Evolutionary conservation across 2,113 vertebrate genomes (phyloP), one percentile per base, ranked within the genome.

Genomic region (Pogona vitticeps): DNA sequence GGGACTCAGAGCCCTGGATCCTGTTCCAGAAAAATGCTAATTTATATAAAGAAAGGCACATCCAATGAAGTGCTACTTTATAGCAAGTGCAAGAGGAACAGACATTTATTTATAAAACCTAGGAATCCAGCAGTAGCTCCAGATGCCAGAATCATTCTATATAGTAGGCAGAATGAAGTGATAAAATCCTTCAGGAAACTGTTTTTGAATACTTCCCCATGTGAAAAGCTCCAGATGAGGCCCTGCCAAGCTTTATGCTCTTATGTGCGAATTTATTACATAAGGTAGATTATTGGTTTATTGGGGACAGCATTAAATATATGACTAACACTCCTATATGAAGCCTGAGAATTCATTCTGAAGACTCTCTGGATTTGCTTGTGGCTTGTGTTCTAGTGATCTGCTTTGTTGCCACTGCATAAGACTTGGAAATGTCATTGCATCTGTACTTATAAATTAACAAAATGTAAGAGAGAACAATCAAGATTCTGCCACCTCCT

Each of bases 61-160:
- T 91, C 90, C 90, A 92, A 94, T 93, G 92, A 87, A 93, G 91
- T 75, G n/a, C 46, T 94, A 88, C 93, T 90, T 94, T 93, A 92
- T 94, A 72, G 31, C 83, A 88, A 87, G 83, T 91, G 92, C 92
- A 93, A 92, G 65, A 94, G 89, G 87, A 91, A 95, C 72, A 73
- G 36, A 73, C 7, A 18, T 77, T 77, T 77, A 77, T 77, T 77
- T 77, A 36, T 59, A 59, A 42, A 78, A 58, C 5, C 31, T 58
- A 31, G 52, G 52, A n/a, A 31, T 78, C 7, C n/a, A 58, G 31
- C 56, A 56, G 31, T 15, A 13, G 52, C 12, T n/a, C 18, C 56
- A 33, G n/a, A 20, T 59, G 6, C 76, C n/a, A 58, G n/a, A 33
- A 33, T 12, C 68, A 71, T 71, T 18, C 68, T 71, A n/a, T 17